phyloP scores from a whole-genome alignment of 2,797 vertebrate species.

The Philypnodon macrostomus region DNA sequence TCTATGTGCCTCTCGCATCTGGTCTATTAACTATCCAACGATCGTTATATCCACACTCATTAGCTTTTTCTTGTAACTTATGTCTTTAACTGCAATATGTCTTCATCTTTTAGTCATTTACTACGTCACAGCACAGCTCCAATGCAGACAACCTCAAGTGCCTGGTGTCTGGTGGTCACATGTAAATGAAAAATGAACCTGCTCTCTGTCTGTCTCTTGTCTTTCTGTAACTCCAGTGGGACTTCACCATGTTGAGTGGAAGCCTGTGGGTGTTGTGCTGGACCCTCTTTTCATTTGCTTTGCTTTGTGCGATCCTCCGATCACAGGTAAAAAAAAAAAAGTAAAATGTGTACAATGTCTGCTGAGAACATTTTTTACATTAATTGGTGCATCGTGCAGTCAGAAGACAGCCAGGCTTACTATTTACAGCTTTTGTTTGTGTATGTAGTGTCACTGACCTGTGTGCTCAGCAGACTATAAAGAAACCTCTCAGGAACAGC shows the following conservation, averaged over 20 bases:
- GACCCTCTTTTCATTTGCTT: slow-evolving; percentile 73
- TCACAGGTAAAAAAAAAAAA: slow-evolving; percentile 77
- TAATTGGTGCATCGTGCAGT: slow-evolving; percentile 10
- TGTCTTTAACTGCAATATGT: slow-evolving; percentile 25
- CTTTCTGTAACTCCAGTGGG: slow-evolving; percentile 66
- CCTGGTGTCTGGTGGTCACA: slow-evolving; percentile 21
- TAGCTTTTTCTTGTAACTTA: slow-evolving; percentile 14
- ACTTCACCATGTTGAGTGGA: slow-evolving; percentile 76
- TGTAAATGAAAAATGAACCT: no score
- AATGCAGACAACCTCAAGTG: slow-evolving; percentile 41
- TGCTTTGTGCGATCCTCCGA: slow-evolving; percentile 75
- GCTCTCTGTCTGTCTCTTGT: slow-evolving; percentile 6
- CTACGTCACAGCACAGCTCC: slow-evolving; percentile 33
- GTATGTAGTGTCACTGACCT: slow-evolving; percentile 31
- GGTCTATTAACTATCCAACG: slow-evolving; percentile 42
- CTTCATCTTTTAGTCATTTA: slow-evolving; percentile 36
- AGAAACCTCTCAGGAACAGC: slow-evolving; percentile 32
- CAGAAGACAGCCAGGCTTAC: slow-evolving; percentile 9
- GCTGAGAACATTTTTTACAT: slow-evolving; percentile 19
- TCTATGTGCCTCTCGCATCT: slow-evolving; percentile 15
- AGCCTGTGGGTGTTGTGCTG: slow-evolving; percentile 62
- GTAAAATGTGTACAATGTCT: slow-evolving; percentile 21
- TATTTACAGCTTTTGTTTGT: slow-evolving; percentile 27
- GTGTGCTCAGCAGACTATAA: slow-evolving; percentile 39
- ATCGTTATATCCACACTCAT: slow-evolving; percentile 39